phyloP scores from a whole-genome alignment of 2,113 vertebrate genomes.

The Urocynchramus pylzowi region DNA sequence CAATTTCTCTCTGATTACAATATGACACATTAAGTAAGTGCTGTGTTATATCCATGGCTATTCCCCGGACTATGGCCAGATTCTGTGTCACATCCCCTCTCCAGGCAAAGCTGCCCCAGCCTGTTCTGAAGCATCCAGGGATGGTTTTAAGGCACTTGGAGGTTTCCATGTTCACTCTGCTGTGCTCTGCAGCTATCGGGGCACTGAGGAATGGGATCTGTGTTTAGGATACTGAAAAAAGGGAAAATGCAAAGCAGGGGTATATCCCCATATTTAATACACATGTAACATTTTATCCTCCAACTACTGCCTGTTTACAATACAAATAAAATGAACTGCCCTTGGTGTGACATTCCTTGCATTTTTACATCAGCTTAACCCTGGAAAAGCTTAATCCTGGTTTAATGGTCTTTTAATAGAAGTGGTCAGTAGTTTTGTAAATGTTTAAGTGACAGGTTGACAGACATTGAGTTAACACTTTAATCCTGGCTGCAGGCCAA shows the following conservation, averaged over 20 bases:
- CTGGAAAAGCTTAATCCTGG: conserved; percentile 69
- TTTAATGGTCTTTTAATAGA: conserved; percentile 76
- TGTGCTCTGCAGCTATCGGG: neutral
- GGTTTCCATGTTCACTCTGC: neutral
- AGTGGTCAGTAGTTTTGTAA: conserved; percentile 70
- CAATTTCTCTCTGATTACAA: neutral
- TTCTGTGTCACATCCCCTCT: rapidly evolving
- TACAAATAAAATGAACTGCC: conserved; percentile 41
- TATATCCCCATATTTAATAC: conserved; percentile 44
- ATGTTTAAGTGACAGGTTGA: conserved; percentile 77
- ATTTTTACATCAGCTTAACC: conserved; percentile 71
- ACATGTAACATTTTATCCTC: conserved; percentile 41
- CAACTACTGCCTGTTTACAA: conserved; percentile 43
- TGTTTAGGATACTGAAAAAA: conserved; percentile 19
- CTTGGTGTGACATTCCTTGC: conserved; percentile 67
- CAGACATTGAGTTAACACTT: conserved; percentile 58
- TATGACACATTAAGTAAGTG: neutral
- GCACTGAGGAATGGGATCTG: neutral
- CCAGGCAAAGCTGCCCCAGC: neutral
- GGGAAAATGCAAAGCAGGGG: neutral
- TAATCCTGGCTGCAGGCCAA: conserved; percentile 73
- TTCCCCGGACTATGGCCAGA: neutral
- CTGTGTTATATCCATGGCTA: neutral
- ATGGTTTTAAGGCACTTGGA: neutral
- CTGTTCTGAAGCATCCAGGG: neutral